Conservation (phyloP, 2,797 vertebrate genomes). For the Vireo griseus region DNA sequence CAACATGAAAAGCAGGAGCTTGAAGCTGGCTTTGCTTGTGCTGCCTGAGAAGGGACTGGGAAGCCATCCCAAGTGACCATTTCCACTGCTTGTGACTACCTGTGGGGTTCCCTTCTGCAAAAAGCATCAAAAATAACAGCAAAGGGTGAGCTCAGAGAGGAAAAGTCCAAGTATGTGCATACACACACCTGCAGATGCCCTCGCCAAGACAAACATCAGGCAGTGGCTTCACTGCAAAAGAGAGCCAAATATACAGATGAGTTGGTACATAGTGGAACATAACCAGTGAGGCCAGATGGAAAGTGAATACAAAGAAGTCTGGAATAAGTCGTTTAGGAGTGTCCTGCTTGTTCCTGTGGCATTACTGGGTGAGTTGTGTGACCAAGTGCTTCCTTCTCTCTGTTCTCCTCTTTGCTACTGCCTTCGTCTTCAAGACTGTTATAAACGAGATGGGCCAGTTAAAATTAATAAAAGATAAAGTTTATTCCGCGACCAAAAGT, state of each 20-base stretch:
- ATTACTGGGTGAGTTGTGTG: not conserved
- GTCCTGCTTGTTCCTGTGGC: not conserved
- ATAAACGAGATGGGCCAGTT: too few species aligned
- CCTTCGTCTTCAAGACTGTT: not conserved
- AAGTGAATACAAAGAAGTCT: not conserved
- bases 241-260: not conserved
- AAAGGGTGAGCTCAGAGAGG: not conserved
- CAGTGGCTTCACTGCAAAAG: not conserved
- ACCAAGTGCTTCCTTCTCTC: not conserved
- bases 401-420: not conserved
- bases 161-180: accelerated
- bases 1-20: not conserved
- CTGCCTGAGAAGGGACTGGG: not conserved
- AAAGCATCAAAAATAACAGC: not conserved
- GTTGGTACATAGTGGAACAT: not conserved
- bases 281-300: not conserved
- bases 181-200: accelerated
- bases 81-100: not conserved
- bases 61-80: not conserved
- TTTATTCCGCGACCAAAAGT: too few species aligned
- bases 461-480: too few species aligned
- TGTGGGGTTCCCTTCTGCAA: not conserved
- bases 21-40: not conserved
- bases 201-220: not conserved
- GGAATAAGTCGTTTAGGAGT: not conserved